Conservation (phyloP, 2,797 vertebrate genomes). For the Mormyrus hasselquistii region DNA sequence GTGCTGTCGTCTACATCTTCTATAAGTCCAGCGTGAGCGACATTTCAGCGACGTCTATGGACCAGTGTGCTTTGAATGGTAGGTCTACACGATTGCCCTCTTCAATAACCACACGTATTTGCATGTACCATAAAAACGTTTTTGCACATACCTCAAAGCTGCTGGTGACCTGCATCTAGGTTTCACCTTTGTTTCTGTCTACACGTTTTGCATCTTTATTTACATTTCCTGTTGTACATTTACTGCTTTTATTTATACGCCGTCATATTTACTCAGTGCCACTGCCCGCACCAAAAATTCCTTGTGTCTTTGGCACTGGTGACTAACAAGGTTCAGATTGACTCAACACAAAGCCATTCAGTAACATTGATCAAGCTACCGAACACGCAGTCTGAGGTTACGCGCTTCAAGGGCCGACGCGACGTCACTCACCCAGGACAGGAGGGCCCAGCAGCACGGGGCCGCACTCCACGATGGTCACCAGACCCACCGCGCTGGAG, state of each 20-base stretch:
- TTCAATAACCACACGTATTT: background rate
- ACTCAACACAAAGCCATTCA: background rate
- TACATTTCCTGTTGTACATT: background rate
- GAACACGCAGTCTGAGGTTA: background rate
- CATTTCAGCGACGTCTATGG: background rate
- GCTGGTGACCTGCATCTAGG: background rate
- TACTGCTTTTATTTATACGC: background rate
- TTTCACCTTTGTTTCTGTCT: background rate
- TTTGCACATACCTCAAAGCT: background rate
- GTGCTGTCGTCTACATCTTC: background rate
- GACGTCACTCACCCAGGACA: constrained; percentile 68
- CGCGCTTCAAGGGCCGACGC: background rate
- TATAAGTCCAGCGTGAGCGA: background rate
- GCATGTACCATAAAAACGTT: background rate
- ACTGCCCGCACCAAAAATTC: background rate
- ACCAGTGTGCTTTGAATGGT: background rate
- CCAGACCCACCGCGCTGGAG: constrained; percentile 89
- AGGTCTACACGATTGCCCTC: background rate
- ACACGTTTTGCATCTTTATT: background rate
- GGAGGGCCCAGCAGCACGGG: constrained; percentile 91
- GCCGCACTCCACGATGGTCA: constrained; percentile 92
- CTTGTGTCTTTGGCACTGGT: background rate
- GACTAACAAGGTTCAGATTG: background rate
- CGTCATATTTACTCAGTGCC: background rate
- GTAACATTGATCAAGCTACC: too few species aligned